phyloP scores from a whole-genome alignment of 2,113 vertebrate species.

The Engystomops pustulosus region DNA sequence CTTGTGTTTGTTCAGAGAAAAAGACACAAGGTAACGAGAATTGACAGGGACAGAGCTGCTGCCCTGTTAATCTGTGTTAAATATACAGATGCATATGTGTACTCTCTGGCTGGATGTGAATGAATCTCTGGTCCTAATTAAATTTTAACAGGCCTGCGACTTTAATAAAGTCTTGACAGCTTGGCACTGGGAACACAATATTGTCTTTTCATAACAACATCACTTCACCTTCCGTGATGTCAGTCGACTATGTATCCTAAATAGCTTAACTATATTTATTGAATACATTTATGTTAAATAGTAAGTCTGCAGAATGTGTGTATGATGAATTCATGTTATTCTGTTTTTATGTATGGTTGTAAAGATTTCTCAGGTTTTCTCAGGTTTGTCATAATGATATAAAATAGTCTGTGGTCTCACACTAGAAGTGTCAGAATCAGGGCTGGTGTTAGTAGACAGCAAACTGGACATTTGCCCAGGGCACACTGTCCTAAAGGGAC shows the following conservation, averaged over 20 bases:
- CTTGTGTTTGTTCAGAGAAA: slow-evolving; percentile 69
- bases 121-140: slow-evolving; percentile 42
- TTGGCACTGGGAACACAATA: slow-evolving; percentile 44
- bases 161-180: slow-evolving; percentile 57
- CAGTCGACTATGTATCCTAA: slow-evolving; percentile 16
- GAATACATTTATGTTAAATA: not conserved
- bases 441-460: too few species aligned
- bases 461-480: too few species aligned
- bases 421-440: too few species aligned
- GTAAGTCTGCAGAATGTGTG: not conserved
- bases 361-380: too few species aligned
- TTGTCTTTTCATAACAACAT: slow-evolving; percentile 51
- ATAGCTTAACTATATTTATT: slow-evolving; percentile 30
- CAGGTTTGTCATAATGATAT: too few species aligned
- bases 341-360: too few species aligned
- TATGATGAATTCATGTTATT: not conserved
- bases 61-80: slow-evolving; percentile 68
- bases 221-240: not conserved
- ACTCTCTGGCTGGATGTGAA: slow-evolving; percentile 32
- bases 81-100: slow-evolving; percentile 47
- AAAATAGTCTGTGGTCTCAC: too few species aligned
- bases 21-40: slow-evolving; percentile 61
- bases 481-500: too few species aligned
- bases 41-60: slow-evolving; percentile 56
- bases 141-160: slow-evolving; percentile 47